Evolutionary conservation across 2,888 invertebrate genomes (phyloP), one percentile per base, ranked within the genome.

Genomic region (Geotrupes spiniger): DNA sequence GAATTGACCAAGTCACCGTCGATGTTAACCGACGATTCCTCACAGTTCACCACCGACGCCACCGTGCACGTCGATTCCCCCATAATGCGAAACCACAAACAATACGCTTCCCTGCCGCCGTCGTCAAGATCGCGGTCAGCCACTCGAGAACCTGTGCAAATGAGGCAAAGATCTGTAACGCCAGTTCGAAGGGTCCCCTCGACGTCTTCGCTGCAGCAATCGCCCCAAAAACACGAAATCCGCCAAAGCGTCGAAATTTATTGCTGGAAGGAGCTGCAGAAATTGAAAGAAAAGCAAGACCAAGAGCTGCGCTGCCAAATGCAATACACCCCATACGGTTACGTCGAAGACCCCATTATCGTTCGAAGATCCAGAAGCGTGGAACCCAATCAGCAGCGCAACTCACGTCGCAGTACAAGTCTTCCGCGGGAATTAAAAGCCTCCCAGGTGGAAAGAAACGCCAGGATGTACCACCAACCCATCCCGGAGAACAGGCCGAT

Each of bases 261-360:
- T 59, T 84, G 83, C 55, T 85, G 84, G 84, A 81, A 83, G 57
- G 82, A 83, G 63, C 68, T 85, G 44, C 82, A 81, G 63, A 81
- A 80, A 65, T 65, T 80, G 49, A 84, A 82, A 61, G 74, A 80
- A 37, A 78, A 79, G 64, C 82, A 84, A 69, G 84, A 84, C 59
- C 74, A 77, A 50, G 77, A 76, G 57, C 67, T 68, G 28, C 64
- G 65, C 28, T 56, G 64, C 36, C 68, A 71, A 43, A 58, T 65
- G 53, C 58, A 61, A 31, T 54, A 65, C 41, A 59, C 65, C 1
- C 59, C 61, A 11, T 64, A 64, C 33, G 64, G 65, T 15, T 69
- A 64, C 42, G 62, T 62, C 1, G 70, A 69, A 46, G 71, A 71
- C 51, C 64, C 69, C 1, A 60, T 63, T n/a, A 58, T 60, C 26